Evolutionary conservation across 2,797 vertebrate species (phyloP).

Genomic region (Sebastes wilsoni): DNA sequence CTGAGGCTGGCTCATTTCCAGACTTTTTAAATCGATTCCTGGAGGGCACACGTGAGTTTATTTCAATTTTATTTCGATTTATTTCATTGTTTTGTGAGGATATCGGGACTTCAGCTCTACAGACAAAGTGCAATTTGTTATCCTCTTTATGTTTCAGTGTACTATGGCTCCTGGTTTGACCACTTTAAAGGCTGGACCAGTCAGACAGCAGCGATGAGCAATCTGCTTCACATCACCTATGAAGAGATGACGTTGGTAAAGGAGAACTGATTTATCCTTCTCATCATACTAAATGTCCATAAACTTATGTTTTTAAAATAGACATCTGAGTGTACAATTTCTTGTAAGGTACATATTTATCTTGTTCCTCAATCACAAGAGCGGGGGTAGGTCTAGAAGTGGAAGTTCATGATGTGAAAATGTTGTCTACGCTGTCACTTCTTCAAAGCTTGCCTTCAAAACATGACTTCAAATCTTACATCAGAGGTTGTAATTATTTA

Average conservation of each 20-base stretch:
- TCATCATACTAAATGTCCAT: not conserved
- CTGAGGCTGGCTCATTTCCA: conserved; percentile 76
- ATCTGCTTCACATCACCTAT: conserved; percentile 85
- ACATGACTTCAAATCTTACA: not conserved
- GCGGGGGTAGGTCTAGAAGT: not conserved
- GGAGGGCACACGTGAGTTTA: conserved; percentile 79
- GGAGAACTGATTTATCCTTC: not conserved
- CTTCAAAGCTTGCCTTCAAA: not conserved
- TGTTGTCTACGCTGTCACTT: not conserved
- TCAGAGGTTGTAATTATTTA: not conserved
- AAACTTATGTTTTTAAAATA: not conserved
- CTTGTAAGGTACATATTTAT: not conserved
- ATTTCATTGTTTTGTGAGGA: not conserved
- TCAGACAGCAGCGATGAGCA: conserved; percentile 66
- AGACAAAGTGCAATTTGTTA: not conserved
- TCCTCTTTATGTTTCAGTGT: conserved; percentile 71
- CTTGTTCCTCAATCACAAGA: not conserved
- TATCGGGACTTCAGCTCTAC: not conserved
- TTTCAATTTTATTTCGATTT: not conserved
- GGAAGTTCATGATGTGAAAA: not conserved
- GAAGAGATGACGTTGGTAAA: conserved; percentile 88
- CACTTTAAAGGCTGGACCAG: conserved; percentile 88
- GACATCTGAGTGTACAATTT: not conserved
- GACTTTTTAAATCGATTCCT: conserved; percentile 85
- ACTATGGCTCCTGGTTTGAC: conserved; percentile 91